Evolutionary conservation across 2,888 invertebrate genomes (phyloP).

Genomic region (Tipula vernalis): DNA sequence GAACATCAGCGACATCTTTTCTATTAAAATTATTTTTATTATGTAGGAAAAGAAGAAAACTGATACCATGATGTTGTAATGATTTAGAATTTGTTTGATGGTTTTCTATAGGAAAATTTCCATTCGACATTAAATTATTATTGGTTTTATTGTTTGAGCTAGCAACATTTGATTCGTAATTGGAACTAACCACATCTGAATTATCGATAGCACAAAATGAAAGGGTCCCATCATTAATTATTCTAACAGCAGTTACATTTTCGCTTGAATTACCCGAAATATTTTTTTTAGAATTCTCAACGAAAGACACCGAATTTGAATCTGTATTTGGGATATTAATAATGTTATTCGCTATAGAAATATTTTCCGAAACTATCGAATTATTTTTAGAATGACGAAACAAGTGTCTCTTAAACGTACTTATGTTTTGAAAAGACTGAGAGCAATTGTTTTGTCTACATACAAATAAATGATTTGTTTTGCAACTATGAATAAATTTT

Average conservation of each 20-base stretch:
- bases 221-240: not conserved
- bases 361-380: not conserved
- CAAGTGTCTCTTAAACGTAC: no score
- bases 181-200: not conserved
- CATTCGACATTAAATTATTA: not conserved
- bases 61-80: not conserved
- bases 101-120: not conserved
- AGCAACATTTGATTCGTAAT: not conserved
- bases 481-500: not conserved
- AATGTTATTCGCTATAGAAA: not conserved
- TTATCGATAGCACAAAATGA: not conserved
- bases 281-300: not conserved
- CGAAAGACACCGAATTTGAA: not conserved
- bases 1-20: not conserved
- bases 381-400: no score
- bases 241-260: no score
- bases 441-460: no score
- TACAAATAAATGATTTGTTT: not conserved
- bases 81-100: not conserved
- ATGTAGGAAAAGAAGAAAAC: not conserved
- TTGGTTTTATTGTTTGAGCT: not conserved
- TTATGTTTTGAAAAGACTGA: no score
- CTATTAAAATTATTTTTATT: not conserved
- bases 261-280: not conserved
- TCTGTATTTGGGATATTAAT: not conserved